These are phyloP conservation scores for Acronicta aceris DNA, from an alignment of 2,888 invertebrate genomes.

Conservation along the genomic window DNA sequence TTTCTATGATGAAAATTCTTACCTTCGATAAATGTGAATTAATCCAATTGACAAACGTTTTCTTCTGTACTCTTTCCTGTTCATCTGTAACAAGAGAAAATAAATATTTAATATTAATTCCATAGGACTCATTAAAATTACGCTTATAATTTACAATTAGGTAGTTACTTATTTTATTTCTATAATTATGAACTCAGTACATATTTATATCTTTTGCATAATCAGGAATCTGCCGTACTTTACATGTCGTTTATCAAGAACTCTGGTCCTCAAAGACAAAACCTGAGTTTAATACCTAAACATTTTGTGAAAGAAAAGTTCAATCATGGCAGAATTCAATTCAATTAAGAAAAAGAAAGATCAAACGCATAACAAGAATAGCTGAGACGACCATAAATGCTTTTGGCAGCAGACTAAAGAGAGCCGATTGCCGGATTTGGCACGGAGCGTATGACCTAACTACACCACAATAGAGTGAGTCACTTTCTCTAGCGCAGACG, in stretches of 20 bases:
- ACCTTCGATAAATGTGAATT: conserved; percentile 99
- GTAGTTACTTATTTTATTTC: too few species aligned
- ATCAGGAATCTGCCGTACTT: too few species aligned
- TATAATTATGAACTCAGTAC: too few species aligned
- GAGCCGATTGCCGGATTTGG: conserved; percentile 53
- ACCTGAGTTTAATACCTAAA: too few species aligned
- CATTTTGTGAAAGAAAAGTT: too few species aligned
- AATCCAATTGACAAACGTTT: conserved; percentile 99
- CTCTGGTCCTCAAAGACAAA: too few species aligned
- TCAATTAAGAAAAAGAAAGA: conserved; percentile 11
- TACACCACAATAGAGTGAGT: conserved; percentile 63
- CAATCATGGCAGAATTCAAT: too few species aligned
- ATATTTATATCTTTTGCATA: too few species aligned
- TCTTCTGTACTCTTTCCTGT: conserved; percentile 99
- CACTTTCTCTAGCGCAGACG: conserved; percentile 64
- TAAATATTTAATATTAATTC: too few species aligned
- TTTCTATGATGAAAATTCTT: conserved; percentile 59
- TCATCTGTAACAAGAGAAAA: conserved; percentile 94
- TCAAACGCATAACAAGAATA: conserved; percentile 15
- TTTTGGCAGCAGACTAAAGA: conserved; percentile 31
- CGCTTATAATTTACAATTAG: too few species aligned
- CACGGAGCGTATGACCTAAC: conserved; percentile 50
- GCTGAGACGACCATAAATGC: conserved; percentile 20
- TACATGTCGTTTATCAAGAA: too few species aligned
- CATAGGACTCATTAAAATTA: too few species aligned